Percentiles rank a stretch among this genome's conserved stretches.
Evolutionary conservation across 2,888 invertebrate genomes (phyloP).

Genomic region (Drosophila buzzatii): DNA sequence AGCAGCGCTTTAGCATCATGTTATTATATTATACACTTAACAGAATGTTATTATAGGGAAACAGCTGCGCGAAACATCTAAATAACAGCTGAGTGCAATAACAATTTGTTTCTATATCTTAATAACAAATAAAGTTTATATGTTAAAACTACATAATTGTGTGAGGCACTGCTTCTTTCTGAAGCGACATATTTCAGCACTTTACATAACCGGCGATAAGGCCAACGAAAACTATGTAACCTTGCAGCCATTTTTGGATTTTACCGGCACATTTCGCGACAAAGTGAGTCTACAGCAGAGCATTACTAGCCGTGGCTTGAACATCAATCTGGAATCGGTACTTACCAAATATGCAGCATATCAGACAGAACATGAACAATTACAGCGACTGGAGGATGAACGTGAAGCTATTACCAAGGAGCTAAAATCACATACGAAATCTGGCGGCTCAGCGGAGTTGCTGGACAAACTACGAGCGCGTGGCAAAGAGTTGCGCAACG

Average conservation of each 20-base stretch:
- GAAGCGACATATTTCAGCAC: slow-evolving; percentile 78
- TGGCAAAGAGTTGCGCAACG: slow-evolving; percentile 87
- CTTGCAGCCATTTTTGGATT: slow-evolving; percentile 89
- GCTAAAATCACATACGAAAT: slow-evolving; percentile 86
- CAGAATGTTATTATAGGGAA: neutral
- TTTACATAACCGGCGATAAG: slow-evolving; percentile 89
- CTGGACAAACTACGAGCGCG: slow-evolving; percentile 87
- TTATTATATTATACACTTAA: neutral
- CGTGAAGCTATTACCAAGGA: slow-evolving; percentile 86
- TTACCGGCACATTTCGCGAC: slow-evolving; percentile 87
- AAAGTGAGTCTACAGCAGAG: slow-evolving; percentile 86
- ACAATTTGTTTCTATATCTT: neutral
- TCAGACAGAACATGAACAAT: slow-evolving; percentile 86
- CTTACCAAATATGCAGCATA: slow-evolving; percentile 88
- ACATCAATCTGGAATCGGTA: slow-evolving; percentile 87
- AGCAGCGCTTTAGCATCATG: neutral
- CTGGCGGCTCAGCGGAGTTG: slow-evolving; percentile 41
- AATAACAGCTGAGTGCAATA: slow-evolving; percentile 11
- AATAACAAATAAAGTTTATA: slow-evolving; percentile 15
- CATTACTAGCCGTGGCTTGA: slow-evolving; percentile 86
- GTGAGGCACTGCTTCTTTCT: slow-evolving; percentile 27
- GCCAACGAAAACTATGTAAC: slow-evolving; percentile 89
- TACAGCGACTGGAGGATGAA: slow-evolving; percentile 86
- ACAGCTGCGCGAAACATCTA: slow-evolving; percentile 20
- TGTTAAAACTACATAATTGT: slow-evolving; percentile 48